Base-by-base conservation (phyloP, 2,888 invertebrate genomes). In the Eupithecia abbreviata region DNA sequence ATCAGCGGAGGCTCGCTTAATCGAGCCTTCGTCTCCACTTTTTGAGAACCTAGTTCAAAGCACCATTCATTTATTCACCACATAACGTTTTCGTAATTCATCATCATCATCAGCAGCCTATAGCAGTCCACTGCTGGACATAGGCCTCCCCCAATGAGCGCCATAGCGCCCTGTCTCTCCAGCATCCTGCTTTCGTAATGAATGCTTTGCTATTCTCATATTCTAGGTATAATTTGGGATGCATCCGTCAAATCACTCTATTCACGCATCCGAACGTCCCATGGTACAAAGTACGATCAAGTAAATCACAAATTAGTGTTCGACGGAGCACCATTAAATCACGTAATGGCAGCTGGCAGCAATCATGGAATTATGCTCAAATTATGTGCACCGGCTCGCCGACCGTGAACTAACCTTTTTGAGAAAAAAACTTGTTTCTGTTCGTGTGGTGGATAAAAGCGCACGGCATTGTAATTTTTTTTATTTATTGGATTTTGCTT, bases 341-440 rank as follows among this genome's bases (percentile, higher is more conserved):
- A 58, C 51, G 74, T 65, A 71, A 76, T 75, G 18, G 71, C 65
- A 51, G 68, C 55, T 71, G 41, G 51, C 18, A 72, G 73, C 71
- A 73, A 72, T 73, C 75, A 72, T 73, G 49, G 75, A 71, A 76
- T 76, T 69, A 78, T 73, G 62, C 73, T 75, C 75, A 78, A 78
- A 78, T 78, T 75, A 75, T 71, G 73, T 51, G 62, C 71, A 55
- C 66, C 55, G 41, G 73, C 72, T 66, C 77, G 47, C 42, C 71
- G 73, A 71, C 75, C 75, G 71, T 78, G 75, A 78, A 75, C 65
- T 18, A 71, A 73, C 41, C 49, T 68, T 42, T 43, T 41, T 43
- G 45, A 68, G 45, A 62, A 62, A 73, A 73, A 73, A 65, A 67
- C 58, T 72, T 43, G 73, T 69, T 77, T 73, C 55, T 45, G 68